phyloP scores from a whole-genome alignment of 2,113 vertebrate species.

The Sorex fumeus region DNA sequence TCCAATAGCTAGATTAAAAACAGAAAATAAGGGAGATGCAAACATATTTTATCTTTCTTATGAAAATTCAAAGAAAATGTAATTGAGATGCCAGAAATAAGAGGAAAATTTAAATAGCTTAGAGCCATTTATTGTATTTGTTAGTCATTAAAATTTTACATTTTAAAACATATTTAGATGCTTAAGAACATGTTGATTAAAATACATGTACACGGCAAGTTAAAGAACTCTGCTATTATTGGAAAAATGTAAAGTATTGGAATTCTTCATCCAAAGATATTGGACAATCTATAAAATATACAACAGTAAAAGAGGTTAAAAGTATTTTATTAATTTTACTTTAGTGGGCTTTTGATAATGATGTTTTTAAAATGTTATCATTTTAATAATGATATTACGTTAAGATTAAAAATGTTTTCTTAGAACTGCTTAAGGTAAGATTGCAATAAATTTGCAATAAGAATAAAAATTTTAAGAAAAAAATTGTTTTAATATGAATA shows the following conservation, averaged over 20 bases:
- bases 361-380: too few relatives aligned
- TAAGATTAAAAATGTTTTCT: background rate
- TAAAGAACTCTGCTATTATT: background rate
- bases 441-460: background rate
- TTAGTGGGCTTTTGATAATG: background rate
- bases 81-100: background rate
- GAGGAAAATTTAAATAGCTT: background rate
- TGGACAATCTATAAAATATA: background rate
- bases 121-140: background rate
- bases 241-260: background rate
- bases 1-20: background rate
- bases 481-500: conserved; percentile 2
- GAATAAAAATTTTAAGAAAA: background rate
- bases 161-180: background rate
- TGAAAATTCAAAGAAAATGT: background rate
- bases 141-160: background rate
- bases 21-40: background rate
- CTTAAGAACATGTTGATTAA: background rate
- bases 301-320: background rate
- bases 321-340: background rate
- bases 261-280: too few relatives aligned
- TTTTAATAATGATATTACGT: background rate
- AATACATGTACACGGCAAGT: background rate
- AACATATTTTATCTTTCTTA: background rate
- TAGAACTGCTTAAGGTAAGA: background rate